Conservation (phyloP, 2,797 vertebrate genomes). For the Hemitrygon akajei region DNA sequence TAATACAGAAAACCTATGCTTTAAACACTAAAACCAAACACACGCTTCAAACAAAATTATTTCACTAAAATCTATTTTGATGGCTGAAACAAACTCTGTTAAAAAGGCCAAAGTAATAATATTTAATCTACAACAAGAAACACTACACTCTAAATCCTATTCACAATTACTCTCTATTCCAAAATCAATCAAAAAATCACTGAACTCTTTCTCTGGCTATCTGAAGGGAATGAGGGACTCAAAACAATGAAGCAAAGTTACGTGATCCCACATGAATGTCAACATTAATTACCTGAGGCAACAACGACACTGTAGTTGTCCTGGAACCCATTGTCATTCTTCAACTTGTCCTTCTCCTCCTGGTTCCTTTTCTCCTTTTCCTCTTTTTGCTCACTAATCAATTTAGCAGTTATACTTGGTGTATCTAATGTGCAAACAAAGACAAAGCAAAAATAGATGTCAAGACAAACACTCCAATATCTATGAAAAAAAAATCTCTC, state of each 20-base stretch:
- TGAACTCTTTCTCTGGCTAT: neutral
- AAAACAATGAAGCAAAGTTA: conserved; percentile 18
- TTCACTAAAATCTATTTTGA: neutral
- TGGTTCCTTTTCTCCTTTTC: conserved; percentile 99
- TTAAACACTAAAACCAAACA: neutral
- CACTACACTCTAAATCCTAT: neutral
- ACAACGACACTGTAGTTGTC: conserved; percentile 98
- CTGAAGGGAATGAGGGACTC: neutral
- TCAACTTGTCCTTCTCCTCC: conserved; percentile 98
- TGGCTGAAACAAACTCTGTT: neutral
- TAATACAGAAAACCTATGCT: neutral
- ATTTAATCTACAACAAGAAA: neutral
- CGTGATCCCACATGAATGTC: neutral
- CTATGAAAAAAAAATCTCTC: neutral
- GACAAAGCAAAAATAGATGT: neutral
- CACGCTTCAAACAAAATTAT: neutral
- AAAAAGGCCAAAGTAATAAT: conserved; percentile 38
- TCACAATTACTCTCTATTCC: neutral
- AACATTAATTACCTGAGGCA: conserved; percentile 76
- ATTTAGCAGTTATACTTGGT: conserved; percentile 94
- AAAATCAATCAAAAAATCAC: neutral
- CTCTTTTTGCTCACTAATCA: conserved; percentile 96
- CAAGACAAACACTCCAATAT: neutral
- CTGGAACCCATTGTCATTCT: conserved; percentile 93
- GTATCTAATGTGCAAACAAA: conserved; percentile 68